phyloP scores from a whole-genome alignment of 2,888 invertebrate genomes.

The Chymomyza fuscimana region DNA sequence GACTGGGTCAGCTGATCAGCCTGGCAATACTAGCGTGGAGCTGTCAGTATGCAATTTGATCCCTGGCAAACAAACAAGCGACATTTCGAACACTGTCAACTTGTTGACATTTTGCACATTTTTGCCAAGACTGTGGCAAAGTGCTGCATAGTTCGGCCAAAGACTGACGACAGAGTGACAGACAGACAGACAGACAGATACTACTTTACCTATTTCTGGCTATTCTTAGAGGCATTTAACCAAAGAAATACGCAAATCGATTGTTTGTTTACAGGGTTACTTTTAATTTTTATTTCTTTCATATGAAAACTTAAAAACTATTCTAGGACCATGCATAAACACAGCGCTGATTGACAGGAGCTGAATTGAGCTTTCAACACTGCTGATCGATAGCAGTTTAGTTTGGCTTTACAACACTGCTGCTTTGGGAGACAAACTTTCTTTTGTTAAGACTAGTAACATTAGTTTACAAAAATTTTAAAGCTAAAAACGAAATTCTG shows the following conservation, averaged over 20 bases:
- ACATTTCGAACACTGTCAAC: constrained; percentile 1
- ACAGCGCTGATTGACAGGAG: no score
- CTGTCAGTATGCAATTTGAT: constrained; percentile 63
- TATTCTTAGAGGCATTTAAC: constrained; percentile 41
- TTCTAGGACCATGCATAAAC: neutral
- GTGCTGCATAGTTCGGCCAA: constrained; percentile 37
- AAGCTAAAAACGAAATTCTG: no score
- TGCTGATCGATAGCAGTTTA: no score
- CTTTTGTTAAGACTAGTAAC: no score
- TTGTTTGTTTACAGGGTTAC: neutral
- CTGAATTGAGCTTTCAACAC: no score
- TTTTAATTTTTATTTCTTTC: neutral
- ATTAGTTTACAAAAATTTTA: no score
- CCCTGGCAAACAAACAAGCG: constrained; percentile 19
- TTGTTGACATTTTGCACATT: constrained; percentile 11
- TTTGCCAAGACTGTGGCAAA: constrained; percentile 51
- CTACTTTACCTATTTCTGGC: neutral
- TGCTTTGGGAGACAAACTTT: no score
- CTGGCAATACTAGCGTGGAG: constrained; percentile 58
- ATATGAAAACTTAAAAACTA: neutral
- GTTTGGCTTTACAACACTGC: no score
- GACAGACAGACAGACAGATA: neutral
- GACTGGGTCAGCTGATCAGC: constrained; percentile 30
- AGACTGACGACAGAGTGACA: neutral
- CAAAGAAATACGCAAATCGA: neutral